These are phyloP conservation scores for Lymantria dispar DNA, from an alignment of 2,888 invertebrate species.

Conservation along the genomic window DNA sequence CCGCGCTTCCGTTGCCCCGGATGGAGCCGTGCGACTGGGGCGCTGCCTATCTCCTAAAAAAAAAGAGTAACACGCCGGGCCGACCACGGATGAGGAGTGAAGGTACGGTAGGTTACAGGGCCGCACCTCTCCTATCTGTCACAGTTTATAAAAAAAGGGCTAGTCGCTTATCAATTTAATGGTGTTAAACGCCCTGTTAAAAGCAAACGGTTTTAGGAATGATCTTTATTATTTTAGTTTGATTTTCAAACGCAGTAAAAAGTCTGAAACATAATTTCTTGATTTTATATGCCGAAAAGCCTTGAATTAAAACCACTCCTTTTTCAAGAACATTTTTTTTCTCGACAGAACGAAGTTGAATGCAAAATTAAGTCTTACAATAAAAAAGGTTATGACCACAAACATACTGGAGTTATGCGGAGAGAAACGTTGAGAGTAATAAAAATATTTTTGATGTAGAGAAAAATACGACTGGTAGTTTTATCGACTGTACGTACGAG, in stretches of 20 bases:
- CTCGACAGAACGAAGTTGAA: background rate
- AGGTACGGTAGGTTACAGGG: too few species aligned
- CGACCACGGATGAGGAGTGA: too few species aligned
- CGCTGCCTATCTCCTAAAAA: too few species aligned
- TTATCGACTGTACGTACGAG: conserved; percentile 6
- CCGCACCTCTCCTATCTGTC: too few species aligned
- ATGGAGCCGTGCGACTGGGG: too few species aligned
- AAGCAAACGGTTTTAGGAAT: too few species aligned
- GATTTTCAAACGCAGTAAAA: background rate
- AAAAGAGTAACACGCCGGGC: too few species aligned
- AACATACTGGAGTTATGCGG: background rate
- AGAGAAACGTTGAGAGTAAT: conserved; percentile 12
- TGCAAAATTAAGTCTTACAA: background rate
- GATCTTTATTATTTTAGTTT: too few species aligned
- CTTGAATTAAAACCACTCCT: background rate
- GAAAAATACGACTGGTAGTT: conserved; percentile 18
- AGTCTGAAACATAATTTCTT: background rate
- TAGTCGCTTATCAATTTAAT: too few species aligned
- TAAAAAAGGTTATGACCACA: background rate
- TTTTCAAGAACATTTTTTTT: background rate
- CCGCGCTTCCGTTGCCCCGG: too few species aligned
- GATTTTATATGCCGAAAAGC: background rate
- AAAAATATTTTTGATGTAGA: conserved; percentile 14
- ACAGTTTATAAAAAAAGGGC: too few species aligned
- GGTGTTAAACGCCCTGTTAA: too few species aligned